Conservation (phyloP, 1,140 invertebrate species). For the Temnothorax longispinosus region DNA sequence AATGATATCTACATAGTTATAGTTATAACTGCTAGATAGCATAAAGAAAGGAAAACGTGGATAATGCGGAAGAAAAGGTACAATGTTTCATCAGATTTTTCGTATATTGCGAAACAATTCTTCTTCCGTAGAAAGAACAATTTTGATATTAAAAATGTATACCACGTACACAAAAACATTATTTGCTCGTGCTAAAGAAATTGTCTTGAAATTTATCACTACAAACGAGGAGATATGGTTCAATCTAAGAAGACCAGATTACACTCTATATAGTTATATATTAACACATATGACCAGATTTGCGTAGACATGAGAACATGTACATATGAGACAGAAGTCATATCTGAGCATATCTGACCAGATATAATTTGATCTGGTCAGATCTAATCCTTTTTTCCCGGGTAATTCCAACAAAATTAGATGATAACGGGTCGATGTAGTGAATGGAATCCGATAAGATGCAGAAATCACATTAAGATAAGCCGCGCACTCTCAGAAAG, state of each 20-base stretch:
- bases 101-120: neutral
- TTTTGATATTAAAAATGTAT: neutral
- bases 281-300: no score
- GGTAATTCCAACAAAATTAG: neutral
- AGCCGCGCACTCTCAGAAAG: neutral
- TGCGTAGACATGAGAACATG: no score
- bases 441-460: slow-evolving; percentile 15
- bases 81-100: neutral
- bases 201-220: no score
- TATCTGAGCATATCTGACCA: no score
- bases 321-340: no score
- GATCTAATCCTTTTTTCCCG: no score
- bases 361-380: no score
- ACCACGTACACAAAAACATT: no score
- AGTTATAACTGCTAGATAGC: neutral
- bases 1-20: neutral
- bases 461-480: neutral
- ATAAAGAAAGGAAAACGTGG: neutral
- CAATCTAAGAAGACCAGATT: no score
- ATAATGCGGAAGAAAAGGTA: neutral
- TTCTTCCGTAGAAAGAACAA: neutral
- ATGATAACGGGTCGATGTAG: neutral
- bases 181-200: no score
- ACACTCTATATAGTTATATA: no score
- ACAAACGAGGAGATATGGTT: no score